A percentile compares a stretch with the other conserved stretches of the same genome.
Evolutionary conservation across 2,888 invertebrate genomes (phyloP).

Genomic region (Mechanitis messenoides): DNA sequence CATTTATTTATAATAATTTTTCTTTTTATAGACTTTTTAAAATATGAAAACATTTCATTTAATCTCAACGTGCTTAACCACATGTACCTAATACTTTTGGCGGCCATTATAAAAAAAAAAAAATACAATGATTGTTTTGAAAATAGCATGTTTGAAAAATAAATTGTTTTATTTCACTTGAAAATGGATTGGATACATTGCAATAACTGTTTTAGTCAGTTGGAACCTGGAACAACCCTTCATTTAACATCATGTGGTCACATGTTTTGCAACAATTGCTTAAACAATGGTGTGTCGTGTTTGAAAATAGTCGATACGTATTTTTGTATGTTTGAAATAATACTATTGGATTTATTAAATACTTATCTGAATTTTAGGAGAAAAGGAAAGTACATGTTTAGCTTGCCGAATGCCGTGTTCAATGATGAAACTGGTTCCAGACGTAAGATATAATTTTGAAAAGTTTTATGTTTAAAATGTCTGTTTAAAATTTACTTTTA

Average conservation of each 20-base stretch:
- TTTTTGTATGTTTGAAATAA: too few species aligned
- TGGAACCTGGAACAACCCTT: conserved; percentile 62
- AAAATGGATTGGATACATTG: conserved; percentile 75
- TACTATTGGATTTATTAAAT: not conserved
- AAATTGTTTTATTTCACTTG: conserved; percentile 14
- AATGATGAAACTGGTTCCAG: conserved; percentile 66
- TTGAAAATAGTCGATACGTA: too few species aligned
- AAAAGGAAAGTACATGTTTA: conserved; percentile 62
- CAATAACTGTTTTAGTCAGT: conserved; percentile 68
- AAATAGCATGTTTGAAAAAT: not conserved
- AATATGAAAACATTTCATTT: not conserved
- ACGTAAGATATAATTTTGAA: conserved; percentile 45
- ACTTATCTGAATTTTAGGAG: conserved; percentile 44
- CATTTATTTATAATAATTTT: not conserved
- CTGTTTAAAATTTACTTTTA: not conserved
- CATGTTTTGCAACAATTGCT: conserved; percentile 71
- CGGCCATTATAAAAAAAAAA: conserved; percentile 10
- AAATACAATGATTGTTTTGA: conserved; percentile 8
- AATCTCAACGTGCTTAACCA: not conserved
- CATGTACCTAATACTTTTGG: conserved; percentile 6
- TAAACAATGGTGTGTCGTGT: conserved; percentile 55
- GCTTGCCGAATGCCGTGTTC: conserved; percentile 67
- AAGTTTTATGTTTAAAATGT: conserved; percentile 10
- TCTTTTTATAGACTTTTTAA: not conserved
- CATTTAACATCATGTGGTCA: conserved; percentile 74